Evolutionary conservation across 2,888 invertebrate species (phyloP).

Genomic region (Mycalesis mineus): DNA sequence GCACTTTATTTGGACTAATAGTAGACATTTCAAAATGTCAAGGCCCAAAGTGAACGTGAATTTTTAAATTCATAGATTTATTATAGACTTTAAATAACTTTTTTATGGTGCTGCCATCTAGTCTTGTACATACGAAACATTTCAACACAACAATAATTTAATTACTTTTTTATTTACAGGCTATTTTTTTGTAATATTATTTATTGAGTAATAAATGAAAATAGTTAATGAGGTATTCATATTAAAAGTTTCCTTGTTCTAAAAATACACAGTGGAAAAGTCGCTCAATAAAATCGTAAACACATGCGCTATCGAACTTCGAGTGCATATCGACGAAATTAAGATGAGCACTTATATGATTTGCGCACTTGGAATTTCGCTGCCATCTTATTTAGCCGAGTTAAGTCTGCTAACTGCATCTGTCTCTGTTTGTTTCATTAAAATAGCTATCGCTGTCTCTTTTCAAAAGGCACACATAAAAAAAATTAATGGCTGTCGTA

Average conservation of each 20-base stretch:
- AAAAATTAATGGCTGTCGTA: conserved; percentile 58
- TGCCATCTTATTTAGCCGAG: conserved; percentile 19
- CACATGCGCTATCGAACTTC: conserved; percentile 62
- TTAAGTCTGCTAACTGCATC: conserved; percentile 6
- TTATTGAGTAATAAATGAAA: too few relatives aligned
- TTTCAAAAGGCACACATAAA: conserved; percentile 37
- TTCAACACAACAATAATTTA: too few relatives aligned
- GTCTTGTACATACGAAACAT: neutral
- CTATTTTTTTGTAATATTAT: too few relatives aligned
- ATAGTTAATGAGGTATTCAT: too few relatives aligned
- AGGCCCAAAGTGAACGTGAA: conserved; percentile 35
- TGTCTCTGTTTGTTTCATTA: neutral
- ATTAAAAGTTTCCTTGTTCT: conserved; percentile 39
- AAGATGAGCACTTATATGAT: conserved; percentile 4
- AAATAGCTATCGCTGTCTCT: conserved; percentile 37
- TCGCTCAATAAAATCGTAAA: conserved; percentile 69
- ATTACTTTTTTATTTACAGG: too few relatives aligned
- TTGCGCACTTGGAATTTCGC: neutral
- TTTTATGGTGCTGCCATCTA: conserved; percentile 15
- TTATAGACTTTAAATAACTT: neutral
- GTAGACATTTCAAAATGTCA: conserved; percentile 30
- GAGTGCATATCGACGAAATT: conserved; percentile 32
- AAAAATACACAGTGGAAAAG: conserved; percentile 56
- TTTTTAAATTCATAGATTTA: neutral
- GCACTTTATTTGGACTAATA: conserved; percentile 4